A percentile compares a stretch with the other conserved stretches of the same genome.
These are phyloP conservation scores for Pseudolycoriella hygida DNA, from an alignment of 2,888 invertebrate species.

Conservation along the genomic window DNA sequence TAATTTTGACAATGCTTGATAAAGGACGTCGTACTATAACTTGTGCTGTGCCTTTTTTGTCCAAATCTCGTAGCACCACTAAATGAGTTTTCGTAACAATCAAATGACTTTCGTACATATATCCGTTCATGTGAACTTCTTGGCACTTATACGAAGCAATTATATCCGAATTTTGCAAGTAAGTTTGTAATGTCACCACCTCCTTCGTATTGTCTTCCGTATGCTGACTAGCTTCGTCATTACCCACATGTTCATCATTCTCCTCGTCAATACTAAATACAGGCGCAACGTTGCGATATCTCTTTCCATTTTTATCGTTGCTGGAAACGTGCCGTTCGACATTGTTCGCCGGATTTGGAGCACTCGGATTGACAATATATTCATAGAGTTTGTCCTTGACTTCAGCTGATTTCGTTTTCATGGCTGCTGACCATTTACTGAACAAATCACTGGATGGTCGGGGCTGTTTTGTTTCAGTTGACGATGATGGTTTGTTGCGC, in stretches of 20 bases:
- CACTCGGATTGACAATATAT: conserved; percentile 79
- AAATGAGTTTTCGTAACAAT: conserved; percentile 75
- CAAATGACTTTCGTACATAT: conserved; percentile 74
- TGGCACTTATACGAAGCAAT: conserved; percentile 79
- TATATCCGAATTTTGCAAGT: conserved; percentile 67
- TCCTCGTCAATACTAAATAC: conserved; percentile 93
- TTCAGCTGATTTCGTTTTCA: conserved; percentile 81
- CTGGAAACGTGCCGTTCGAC: conserved; percentile 71
- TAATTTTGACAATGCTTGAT: conserved; percentile 89
- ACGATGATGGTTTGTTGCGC: conserved; percentile 22
- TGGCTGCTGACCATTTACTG: conserved; percentile 67
- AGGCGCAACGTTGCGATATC: conserved; percentile 76
- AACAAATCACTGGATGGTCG: conserved; percentile 47
- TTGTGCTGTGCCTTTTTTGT: conserved; percentile 62
- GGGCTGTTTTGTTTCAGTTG: conserved; percentile 9
- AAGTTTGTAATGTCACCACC: conserved; percentile 61
- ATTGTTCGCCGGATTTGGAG: conserved; percentile 20
- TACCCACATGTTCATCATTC: conserved; percentile 37
- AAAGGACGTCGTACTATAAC: conserved; percentile 76
- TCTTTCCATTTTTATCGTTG: conserved; percentile 65
- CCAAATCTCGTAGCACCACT: conserved; percentile 65
- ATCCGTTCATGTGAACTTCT: conserved; percentile 78
- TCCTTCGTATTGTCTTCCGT: conserved; percentile 51
- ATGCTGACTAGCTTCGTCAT: conserved; percentile 28
- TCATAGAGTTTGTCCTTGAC: conserved; percentile 83